A percentile compares a stretch with the other conserved stretches of the same genome.
Evolutionary conservation across 2,888 invertebrate species (phyloP).

Genomic region (Linyphia triangularis): DNA sequence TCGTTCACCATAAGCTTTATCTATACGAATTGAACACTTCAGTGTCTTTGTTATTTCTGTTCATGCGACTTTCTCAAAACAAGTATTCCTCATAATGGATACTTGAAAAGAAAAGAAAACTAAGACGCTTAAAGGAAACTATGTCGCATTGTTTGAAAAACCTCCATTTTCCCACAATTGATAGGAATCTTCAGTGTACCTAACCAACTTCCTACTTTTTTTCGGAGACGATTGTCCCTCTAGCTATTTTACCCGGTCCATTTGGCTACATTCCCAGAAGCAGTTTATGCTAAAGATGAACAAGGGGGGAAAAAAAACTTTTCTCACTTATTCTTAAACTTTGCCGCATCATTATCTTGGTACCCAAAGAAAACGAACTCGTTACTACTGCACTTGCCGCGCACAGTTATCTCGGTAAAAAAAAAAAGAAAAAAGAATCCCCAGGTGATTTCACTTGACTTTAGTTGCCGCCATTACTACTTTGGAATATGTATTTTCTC

Average conservation of each 20-base stretch:
- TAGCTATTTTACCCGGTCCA: slow-evolving; percentile 40
- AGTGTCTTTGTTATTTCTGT: background rate
- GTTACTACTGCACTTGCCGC: slow-evolving; percentile 20
- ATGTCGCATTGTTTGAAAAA: slow-evolving; percentile 13
- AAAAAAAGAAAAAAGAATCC: background rate
- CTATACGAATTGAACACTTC: no score
- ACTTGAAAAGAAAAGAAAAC: background rate
- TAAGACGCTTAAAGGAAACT: background rate
- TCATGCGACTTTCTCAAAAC: background rate
- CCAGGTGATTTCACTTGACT: background rate
- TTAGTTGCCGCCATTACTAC: background rate
- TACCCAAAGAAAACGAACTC: slow-evolving; percentile 31
- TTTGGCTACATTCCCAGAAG: slow-evolving; percentile 64
- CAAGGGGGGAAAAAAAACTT: background rate
- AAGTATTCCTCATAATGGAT: background rate
- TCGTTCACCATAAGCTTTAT: no score
- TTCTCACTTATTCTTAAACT: slow-evolving; percentile 11
- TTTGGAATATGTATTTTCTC: background rate
- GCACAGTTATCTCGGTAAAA: background rate
- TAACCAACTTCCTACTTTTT: slow-evolving; percentile 4
- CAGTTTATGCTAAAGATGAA: slow-evolving; percentile 36
- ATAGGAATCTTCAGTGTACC: slow-evolving; percentile 13
- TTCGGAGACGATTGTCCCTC: slow-evolving; percentile 25
- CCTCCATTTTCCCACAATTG: background rate
- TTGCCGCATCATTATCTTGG: slow-evolving; percentile 42